Percentiles rank a stretch among this genome's conserved stretches.
Evolutionary conservation across 2,888 invertebrate genomes (phyloP).

Genomic region (Entomobrya multifasciata): DNA sequence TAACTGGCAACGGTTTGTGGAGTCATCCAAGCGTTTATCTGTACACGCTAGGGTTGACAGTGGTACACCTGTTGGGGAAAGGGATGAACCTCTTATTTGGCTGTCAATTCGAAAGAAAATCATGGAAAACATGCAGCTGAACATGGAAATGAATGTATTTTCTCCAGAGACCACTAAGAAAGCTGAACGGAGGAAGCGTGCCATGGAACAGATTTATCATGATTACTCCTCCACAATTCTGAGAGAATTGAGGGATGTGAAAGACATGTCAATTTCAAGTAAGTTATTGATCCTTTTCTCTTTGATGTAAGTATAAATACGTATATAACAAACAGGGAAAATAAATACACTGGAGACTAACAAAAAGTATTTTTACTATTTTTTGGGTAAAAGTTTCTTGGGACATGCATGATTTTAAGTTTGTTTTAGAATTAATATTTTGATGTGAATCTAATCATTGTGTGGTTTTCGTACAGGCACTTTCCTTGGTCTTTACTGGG

Average conservation of each 20-base stretch:
- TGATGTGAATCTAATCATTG: not conserved
- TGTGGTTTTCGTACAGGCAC: conserved; percentile 47
- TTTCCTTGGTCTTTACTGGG: conserved; percentile 59
- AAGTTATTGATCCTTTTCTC: not conserved
- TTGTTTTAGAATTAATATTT: too few species aligned
- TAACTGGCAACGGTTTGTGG: conserved; percentile 51
- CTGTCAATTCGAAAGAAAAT: conserved; percentile 33
- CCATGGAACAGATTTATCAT: conserved; percentile 70
- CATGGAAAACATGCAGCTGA: conserved; percentile 56
- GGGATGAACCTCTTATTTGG: not conserved
- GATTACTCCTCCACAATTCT: conserved; percentile 68
- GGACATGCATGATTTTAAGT: too few species aligned
- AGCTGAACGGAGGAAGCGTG: conserved; percentile 61
- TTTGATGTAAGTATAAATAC: not conserved
- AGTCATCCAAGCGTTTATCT: conserved; percentile 26
- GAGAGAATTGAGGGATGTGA: conserved; percentile 49
- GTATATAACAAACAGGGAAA: not conserved
- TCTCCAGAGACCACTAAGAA: conserved; percentile 54
- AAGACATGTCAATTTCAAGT: conserved; percentile 60
- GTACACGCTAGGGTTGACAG: not conserved
- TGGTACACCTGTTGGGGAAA: not conserved
- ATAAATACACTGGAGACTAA: too few species aligned
- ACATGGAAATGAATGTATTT: conserved; percentile 66
- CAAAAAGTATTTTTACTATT: too few species aligned
- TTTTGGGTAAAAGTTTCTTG: too few species aligned